These are phyloP conservation scores for Orthosia incerta DNA, from an alignment of 2,888 invertebrate genomes.

Conservation along the genomic window DNA sequence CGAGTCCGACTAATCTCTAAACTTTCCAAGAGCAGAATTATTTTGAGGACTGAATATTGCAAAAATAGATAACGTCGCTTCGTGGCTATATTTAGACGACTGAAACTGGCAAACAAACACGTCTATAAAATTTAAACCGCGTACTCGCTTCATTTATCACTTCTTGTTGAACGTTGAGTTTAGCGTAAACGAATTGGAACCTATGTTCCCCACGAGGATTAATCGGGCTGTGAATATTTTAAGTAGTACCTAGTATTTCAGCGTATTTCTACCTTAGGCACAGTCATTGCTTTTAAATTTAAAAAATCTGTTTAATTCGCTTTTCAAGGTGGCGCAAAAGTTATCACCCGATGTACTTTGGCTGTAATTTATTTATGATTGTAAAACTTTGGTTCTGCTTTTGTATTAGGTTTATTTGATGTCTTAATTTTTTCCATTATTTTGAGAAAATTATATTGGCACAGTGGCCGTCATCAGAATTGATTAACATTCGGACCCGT, in stretches of 20 bases:
- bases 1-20: conserved; percentile 49
- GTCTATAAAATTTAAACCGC: conserved; percentile 35
- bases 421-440: too few species aligned
- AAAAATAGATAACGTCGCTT: conserved; percentile 57
- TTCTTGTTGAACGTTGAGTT: conserved; percentile 31
- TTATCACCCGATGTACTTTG: too few species aligned
- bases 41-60: conserved; percentile 37
- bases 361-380: too few species aligned
- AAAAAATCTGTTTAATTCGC: too few species aligned
- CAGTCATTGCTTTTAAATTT: too few species aligned
- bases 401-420: too few species aligned
- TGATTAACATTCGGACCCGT: too few species aligned
- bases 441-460: too few species aligned
- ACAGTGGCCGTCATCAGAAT: too few species aligned
- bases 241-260: neutral
- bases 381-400: neutral
- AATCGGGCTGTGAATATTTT: conserved; percentile 21
- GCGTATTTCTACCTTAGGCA: neutral
- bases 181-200: conserved; percentile 20
- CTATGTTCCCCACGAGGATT: conserved; percentile 15
- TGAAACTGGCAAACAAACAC: conserved; percentile 42
- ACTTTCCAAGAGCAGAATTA: conserved; percentile 41
- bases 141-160: conserved; percentile 36
- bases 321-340: too few species aligned
- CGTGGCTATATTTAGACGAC: conserved; percentile 49